Percentiles rank a stretch among this genome's conserved stretches.
phyloP scores from a whole-genome alignment of 2,888 invertebrate genomes.

The Lasioglossum villosulum region DNA sequence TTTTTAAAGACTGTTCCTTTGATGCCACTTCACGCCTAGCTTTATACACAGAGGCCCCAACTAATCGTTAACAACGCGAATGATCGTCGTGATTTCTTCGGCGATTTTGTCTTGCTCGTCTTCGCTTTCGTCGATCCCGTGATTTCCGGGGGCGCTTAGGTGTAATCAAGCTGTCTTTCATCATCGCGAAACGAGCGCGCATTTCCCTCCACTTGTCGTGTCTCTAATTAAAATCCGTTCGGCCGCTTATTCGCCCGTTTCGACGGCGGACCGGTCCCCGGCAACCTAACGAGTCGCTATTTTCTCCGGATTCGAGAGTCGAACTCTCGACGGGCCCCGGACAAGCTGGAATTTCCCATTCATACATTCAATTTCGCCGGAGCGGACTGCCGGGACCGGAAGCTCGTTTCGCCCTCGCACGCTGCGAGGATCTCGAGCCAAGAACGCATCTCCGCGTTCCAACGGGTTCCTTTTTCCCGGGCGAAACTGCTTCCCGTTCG shows the following conservation, averaged over 20 bases:
- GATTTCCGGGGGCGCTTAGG: neutral
- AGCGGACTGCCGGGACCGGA: constrained; percentile 51
- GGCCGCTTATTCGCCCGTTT: constrained; percentile 33
- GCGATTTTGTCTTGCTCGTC: neutral
- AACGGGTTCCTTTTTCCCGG: neutral
- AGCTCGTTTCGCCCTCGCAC: constrained; percentile 40
- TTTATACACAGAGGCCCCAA: neutral
- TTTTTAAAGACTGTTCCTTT: neutral
- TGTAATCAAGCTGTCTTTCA: constrained; percentile 47
- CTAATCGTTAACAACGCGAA: neutral
- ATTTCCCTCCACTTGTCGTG: constrained; percentile 50
- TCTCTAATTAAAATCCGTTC: constrained; percentile 56
- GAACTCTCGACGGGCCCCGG: constrained; percentile 53
- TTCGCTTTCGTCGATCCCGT: neutral
- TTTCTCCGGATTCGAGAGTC: constrained; percentile 56
- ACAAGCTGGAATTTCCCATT: constrained; percentile 63
- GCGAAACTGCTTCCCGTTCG: neutral
- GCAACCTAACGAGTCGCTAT: constrained; percentile 55
- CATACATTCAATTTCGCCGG: constrained; percentile 69
- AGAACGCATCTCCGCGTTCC: constrained; percentile 2
- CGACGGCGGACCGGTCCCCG: constrained; percentile 13
- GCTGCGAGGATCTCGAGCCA: constrained; percentile 34
- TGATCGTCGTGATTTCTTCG: neutral
- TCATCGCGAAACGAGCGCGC: constrained; percentile 28
- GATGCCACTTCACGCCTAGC: neutral